Evolutionary conservation across 1,140 invertebrate genomes (phyloP).

Genomic region (Zaprionus inermis): DNA sequence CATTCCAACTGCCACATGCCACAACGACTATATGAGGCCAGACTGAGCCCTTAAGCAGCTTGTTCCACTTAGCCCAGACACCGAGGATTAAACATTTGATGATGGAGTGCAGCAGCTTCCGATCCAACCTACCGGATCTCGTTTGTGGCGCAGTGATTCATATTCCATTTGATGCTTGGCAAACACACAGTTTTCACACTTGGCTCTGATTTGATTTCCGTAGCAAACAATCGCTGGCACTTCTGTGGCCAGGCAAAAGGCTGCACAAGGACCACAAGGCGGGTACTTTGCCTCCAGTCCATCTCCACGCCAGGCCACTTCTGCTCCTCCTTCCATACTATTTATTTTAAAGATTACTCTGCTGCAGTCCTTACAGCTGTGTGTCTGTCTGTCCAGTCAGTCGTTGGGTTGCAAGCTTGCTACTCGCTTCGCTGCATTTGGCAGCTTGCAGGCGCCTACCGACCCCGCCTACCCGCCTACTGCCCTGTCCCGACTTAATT

Average conservation of each 20-base stretch:
- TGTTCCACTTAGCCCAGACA: not conserved
- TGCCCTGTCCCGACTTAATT: conserved; percentile 60
- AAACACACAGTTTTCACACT: conserved; percentile 60
- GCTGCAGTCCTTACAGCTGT: conserved; percentile 8
- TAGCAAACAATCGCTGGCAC: conserved; percentile 32
- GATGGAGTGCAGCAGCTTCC: conserved; percentile 13
- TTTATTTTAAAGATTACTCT: conserved; percentile 45
- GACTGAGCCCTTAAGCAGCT: conserved; percentile 8
- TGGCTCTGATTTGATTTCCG: conserved; percentile 64
- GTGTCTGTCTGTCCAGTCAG: conserved; percentile 16
- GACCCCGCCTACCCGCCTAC: not conserved
- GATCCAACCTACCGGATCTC: not conserved
- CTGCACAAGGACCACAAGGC: not conserved
- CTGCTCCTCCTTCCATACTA: not conserved
- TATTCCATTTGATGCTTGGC: conserved; percentile 60
- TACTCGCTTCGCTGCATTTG: conserved; percentile 38
- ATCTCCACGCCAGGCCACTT: not conserved
- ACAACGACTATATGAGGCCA: not conserved
- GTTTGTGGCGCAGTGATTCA: conserved; percentile 49
- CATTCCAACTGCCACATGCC: conserved; percentile 29
- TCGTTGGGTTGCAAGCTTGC: conserved; percentile 29
- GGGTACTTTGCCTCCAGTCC: not conserved
- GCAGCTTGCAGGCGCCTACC: conserved; percentile 11
- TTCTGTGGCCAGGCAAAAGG: conserved; percentile 34
- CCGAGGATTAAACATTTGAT: conserved; percentile 27